These are phyloP conservation scores for Pseudomyrmex cubaensis DNA, from an alignment of 1,140 invertebrate species.

Conservation along the genomic window DNA sequence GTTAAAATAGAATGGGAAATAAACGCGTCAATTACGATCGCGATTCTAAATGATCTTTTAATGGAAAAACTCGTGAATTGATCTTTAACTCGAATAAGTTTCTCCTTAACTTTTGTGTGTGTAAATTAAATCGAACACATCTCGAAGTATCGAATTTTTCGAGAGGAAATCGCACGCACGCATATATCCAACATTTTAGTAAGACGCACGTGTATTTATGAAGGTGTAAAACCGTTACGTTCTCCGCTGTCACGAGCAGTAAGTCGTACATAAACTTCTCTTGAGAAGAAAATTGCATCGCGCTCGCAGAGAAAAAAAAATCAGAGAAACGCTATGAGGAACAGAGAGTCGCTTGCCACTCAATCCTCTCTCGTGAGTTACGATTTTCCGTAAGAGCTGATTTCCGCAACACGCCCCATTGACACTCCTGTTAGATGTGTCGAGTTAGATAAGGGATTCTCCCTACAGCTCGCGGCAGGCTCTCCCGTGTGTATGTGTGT, in stretches of 20 bases:
- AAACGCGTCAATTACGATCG: background rate
- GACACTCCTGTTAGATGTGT: slow-evolving; percentile 8
- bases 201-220: slow-evolving; percentile 24
- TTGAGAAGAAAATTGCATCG: slow-evolving; percentile 13
- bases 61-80: too few species aligned
- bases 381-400: slow-evolving; percentile 47
- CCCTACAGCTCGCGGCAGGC: too few species aligned
- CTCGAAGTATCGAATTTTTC: too few species aligned
- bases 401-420: slow-evolving; percentile 4
- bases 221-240: slow-evolving; percentile 49
- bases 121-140: too few species aligned
- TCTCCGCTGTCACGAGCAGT: background rate
- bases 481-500: too few species aligned
- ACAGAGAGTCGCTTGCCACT: background rate
- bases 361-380: slow-evolving; percentile 18
- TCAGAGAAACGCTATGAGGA: background rate
- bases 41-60: background rate
- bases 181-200: slow-evolving; percentile 57
- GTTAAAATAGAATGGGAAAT: background rate
- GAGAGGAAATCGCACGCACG: slow-evolving; percentile 1
- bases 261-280: too few species aligned
- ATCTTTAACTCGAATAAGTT: too few species aligned
- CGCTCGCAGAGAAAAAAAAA: background rate
- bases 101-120: too few species aligned
- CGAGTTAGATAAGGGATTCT: slow-evolving; percentile 15